phyloP scores from a whole-genome alignment of 2,888 invertebrate species.

The Theristus sp. region DNA sequence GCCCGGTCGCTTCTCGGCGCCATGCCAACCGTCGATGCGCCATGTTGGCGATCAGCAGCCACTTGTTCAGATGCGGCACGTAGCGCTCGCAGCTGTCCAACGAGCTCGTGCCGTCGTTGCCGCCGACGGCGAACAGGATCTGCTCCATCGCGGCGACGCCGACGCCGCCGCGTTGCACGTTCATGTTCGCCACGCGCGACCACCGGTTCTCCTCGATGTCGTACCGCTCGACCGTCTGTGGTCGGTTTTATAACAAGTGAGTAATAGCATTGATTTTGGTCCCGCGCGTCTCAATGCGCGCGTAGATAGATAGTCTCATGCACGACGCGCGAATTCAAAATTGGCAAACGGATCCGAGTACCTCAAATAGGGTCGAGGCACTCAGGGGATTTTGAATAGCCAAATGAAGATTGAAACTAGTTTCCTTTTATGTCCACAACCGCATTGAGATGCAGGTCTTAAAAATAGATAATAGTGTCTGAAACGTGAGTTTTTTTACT shows the following conservation, averaged over 20 bases:
- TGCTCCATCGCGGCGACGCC: constrained; percentile 32
- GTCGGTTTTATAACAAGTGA: neutral
- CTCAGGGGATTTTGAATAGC: no score
- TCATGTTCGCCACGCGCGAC: constrained; percentile 35
- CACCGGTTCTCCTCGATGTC: constrained; percentile 34
- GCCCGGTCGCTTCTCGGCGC: no score
- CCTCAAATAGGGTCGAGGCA: no score
- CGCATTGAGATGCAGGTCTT: no score
- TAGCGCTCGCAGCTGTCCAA: constrained; percentile 31
- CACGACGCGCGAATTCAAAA: no score
- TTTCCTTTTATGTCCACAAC: no score
- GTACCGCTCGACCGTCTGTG: constrained; percentile 27
- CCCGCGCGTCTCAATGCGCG: neutral
- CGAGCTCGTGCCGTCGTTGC: constrained; percentile 36
- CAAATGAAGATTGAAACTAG: no score
- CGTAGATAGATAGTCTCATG: no score
- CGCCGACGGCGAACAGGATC: constrained; percentile 35
- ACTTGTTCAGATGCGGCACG: constrained; percentile 34
- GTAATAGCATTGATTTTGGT: neutral
- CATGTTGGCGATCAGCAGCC: constrained; percentile 34
- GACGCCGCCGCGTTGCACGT: constrained; percentile 35
- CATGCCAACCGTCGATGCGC: constrained; percentile 26
- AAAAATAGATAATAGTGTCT: no score
- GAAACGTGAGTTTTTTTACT: no score
- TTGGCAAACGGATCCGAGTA: no score